Percentiles rank a stretch among this genome's conserved stretches.
These are phyloP conservation scores for Lipophrys pholis DNA, from an alignment of 2,113 vertebrate species.

Conservation along the genomic window DNA sequence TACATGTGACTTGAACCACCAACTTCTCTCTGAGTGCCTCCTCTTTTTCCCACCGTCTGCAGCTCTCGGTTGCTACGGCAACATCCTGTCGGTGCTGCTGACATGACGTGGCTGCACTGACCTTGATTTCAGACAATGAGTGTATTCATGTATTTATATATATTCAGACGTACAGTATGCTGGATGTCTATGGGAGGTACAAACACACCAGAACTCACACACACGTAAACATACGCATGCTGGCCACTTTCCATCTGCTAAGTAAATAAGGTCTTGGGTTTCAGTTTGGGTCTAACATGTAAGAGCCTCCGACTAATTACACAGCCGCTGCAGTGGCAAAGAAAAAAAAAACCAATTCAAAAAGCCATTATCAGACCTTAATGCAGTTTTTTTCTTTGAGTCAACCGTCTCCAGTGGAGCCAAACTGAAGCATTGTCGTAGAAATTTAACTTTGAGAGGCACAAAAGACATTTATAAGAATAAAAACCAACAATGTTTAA, in stretches of 20 bases:
- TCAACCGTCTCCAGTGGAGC: too few species aligned
- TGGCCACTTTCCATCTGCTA: slow-evolving; percentile 60
- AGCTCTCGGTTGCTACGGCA: slow-evolving; percentile 56
- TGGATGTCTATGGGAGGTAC: background rate
- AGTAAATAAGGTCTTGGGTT: slow-evolving; percentile 56
- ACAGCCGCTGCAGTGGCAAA: slow-evolving; percentile 9
- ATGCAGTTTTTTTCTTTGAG: too few species aligned
- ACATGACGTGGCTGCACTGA: slow-evolving; percentile 33
- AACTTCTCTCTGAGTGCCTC: slow-evolving; percentile 37
- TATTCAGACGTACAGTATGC: background rate
- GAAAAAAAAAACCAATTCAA: too few species aligned
- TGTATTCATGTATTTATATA: slow-evolving; percentile 6
- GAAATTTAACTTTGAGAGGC: too few species aligned
- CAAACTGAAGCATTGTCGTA: too few species aligned
- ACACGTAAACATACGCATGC: slow-evolving; percentile 2
- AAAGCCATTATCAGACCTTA: too few species aligned
- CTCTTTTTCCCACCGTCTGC: slow-evolving; percentile 17
- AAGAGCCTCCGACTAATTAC: slow-evolving; percentile 44
- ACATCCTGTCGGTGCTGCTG: slow-evolving; percentile 51
- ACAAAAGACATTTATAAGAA: too few species aligned
- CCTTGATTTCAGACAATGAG: slow-evolving; percentile 12
- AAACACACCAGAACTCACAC: slow-evolving; percentile 4
- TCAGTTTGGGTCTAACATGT: slow-evolving; percentile 38
- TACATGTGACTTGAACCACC: slow-evolving; percentile 28
- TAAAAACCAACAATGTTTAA: too few species aligned